These are phyloP conservation scores for Catharus fuscescens DNA, from an alignment of 2,113 vertebrate species.

Conservation along the genomic window DNA sequence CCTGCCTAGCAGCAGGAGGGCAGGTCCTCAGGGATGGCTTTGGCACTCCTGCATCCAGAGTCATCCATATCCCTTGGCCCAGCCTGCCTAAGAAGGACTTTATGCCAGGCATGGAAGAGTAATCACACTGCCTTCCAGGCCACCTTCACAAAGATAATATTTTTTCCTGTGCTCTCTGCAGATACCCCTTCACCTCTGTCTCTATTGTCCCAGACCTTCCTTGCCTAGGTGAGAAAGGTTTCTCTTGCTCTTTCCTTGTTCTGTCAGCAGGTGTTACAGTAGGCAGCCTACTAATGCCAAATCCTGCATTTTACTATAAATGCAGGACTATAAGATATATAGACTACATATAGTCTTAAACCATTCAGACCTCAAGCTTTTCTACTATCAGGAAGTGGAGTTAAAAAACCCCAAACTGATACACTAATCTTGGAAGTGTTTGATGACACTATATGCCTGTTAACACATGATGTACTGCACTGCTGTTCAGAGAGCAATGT, in stretches of 20 bases:
- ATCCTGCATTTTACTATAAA: neutral
- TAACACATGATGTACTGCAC: neutral
- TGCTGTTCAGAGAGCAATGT: neutral
- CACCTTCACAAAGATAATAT: neutral
- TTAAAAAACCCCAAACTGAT: neutral
- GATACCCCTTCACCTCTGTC: neutral
- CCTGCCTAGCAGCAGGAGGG: neutral
- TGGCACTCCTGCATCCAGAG: neutral
- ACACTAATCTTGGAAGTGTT: neutral
- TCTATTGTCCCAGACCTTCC: neutral
- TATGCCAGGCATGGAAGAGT: neutral
- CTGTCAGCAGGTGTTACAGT: neutral
- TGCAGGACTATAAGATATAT: too few relatives aligned
- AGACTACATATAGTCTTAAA: neutral
- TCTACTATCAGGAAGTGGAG: neutral
- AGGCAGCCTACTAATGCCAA: neutral
- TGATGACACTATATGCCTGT: neutral
- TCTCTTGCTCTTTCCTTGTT: neutral
- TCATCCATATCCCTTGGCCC: rapidly evolving
- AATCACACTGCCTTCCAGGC: neutral
- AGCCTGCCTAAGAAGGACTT: neutral
- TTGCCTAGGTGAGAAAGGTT: neutral
- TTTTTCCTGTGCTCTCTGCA: neutral
- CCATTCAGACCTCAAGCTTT: neutral
- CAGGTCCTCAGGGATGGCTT: neutral